Conservation (phyloP, 2,797 vertebrate species). For the Micrastur ruficollis region DNA sequence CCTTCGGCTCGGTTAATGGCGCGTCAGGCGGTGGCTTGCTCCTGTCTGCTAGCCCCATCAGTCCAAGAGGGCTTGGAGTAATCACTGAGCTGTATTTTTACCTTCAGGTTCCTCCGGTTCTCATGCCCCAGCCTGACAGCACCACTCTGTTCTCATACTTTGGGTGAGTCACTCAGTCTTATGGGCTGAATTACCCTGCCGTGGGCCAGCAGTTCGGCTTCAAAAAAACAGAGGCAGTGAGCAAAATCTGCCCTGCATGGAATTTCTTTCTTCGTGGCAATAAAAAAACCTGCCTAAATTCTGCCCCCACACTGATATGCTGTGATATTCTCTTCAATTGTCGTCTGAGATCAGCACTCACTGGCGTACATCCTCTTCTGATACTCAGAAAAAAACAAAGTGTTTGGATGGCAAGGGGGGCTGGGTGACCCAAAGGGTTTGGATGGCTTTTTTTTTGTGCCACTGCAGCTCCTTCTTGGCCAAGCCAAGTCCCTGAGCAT, state of each 20-base stretch:
- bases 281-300: not conserved
- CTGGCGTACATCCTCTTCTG: not conserved
- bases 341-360: not conserved
- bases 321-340: not conserved
- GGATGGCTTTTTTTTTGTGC: not conserved
- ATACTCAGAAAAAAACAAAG: not conserved
- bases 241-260: not conserved
- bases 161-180: not conserved
- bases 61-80: not conserved
- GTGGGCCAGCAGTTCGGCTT: not conserved
- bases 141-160: not conserved
- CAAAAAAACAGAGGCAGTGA: not conserved
- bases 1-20: not conserved
- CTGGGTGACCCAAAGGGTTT: not conserved
- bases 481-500: not conserved
- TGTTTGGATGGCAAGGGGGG: not conserved
- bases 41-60: not conserved
- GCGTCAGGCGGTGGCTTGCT: not conserved
- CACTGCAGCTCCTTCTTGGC: not conserved
- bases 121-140: not conserved
- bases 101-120: not conserved
- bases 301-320: not conserved
- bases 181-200: not conserved
- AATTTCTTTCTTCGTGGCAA: not conserved
- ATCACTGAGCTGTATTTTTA: not conserved